Conservation (phyloP, 2,113 vertebrate species). For the Corvus moneduloides region DNA sequence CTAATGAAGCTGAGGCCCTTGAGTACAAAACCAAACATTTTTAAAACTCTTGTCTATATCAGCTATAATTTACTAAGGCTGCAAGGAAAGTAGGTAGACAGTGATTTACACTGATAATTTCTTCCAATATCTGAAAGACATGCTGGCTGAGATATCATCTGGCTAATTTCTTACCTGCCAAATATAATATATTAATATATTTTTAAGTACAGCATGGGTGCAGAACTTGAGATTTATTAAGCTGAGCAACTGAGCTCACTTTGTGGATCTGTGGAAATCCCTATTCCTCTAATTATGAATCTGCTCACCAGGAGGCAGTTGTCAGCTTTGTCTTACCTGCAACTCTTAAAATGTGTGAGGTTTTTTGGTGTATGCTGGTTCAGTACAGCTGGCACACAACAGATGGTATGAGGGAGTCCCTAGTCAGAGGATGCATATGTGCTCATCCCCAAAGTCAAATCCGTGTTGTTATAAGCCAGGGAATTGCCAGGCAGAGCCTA, state of each 20-base stretch:
- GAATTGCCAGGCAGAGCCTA: not conserved
- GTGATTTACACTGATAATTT: not conserved
- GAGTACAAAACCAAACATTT: not conserved
- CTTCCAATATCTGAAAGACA: not conserved
- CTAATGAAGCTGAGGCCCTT: not conserved
- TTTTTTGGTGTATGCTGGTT: not conserved
- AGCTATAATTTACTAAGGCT: not conserved
- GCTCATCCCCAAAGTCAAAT: not conserved
- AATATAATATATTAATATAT: not conserved
- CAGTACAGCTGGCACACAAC: conserved; percentile 27
- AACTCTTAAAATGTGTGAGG: not conserved
- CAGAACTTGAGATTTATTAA: not conserved
- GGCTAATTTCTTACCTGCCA: not conserved
- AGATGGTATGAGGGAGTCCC: not conserved
- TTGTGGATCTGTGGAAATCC: not conserved
- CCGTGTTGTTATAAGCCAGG: not conserved
- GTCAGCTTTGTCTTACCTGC: not conserved
- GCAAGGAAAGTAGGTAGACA: not conserved
- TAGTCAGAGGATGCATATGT: not conserved
- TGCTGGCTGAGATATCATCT: not conserved
- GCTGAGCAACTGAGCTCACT: not conserved
- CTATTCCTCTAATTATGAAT: not conserved
- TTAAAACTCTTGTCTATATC: not conserved
- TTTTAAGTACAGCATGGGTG: not conserved
- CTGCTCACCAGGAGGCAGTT: conserved; percentile 8